Percentiles rank a stretch among this genome's conserved stretches.
phyloP scores from a whole-genome alignment of 1,140 invertebrate genomes.

The Onthophagus taurus region DNA sequence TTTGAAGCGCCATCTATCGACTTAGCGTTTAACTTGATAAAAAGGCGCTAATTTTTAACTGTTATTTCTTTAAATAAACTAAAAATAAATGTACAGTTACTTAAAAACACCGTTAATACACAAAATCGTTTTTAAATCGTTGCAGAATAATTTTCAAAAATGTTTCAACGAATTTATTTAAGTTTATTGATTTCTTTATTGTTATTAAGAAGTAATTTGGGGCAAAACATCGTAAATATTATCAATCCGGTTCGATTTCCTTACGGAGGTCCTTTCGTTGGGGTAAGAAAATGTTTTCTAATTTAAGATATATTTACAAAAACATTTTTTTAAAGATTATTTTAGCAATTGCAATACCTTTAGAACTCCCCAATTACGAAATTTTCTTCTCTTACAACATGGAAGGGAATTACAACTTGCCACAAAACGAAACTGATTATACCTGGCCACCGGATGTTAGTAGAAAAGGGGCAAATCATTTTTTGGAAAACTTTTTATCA shows the following conservation, averaged over 20 bases:
- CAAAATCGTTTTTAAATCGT: no score
- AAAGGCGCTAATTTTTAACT: no score
- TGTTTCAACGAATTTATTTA: no score
- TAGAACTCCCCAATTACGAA: conserved; percentile 58
- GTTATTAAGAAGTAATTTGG: no score
- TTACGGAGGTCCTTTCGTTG: conserved; percentile 21
- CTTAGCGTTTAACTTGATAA: no score
- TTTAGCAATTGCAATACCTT: conserved; percentile 59
- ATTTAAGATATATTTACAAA: conserved; percentile 1
- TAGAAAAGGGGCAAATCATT: conserved; percentile 12
- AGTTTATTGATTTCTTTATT: no score
- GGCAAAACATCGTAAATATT: no score
- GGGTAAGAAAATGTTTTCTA: conserved; percentile 15
- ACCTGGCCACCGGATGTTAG: conserved; percentile 27
- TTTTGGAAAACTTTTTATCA: conserved; percentile 17
- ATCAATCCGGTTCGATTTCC: conserved; percentile 19
- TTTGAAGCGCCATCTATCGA: no score
- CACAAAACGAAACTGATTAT: conserved; percentile 28
- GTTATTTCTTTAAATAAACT: no score
- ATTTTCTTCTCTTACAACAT: conserved; percentile 69
- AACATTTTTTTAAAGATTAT: conserved; percentile 40
- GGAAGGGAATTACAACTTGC: conserved; percentile 56
- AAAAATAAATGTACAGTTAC: no score
- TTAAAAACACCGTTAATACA: no score
- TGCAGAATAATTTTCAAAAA: no score